Evolutionary conservation across 2,888 invertebrate species (phyloP).

Genomic region (Apodemia duryi): DNA sequence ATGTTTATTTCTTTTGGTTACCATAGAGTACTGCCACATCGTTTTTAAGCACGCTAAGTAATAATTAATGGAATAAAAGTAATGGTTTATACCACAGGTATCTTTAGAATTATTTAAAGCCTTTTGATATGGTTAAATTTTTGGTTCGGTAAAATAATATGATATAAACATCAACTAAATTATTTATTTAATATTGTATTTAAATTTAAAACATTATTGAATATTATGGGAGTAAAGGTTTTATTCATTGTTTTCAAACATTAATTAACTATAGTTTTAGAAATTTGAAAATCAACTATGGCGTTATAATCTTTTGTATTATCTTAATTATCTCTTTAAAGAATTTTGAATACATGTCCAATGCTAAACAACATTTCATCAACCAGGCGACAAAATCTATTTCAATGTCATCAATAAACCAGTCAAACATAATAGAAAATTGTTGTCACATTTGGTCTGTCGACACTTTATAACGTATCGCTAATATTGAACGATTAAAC

Average conservation of each 20-base stretch:
- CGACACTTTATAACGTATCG: conserved; percentile 22
- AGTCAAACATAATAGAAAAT: conserved; percentile 32
- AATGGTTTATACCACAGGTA: no score
- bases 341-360: conserved; percentile 32
- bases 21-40: no score
- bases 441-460: conserved; percentile 40
- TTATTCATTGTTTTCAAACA: conserved; percentile 24
- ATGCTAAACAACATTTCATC: conserved; percentile 28
- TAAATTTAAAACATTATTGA: conserved; percentile 30
- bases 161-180: no score
- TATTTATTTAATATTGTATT: conserved; percentile 22
- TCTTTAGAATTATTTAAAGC: no score
- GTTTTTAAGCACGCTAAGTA: no score
- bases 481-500: conserved; percentile 19
- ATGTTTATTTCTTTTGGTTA: no score
- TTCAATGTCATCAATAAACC: conserved; percentile 50
- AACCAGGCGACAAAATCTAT: conserved; percentile 67
- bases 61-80: no score
- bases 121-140: no score
- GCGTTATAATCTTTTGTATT: conserved; percentile 16
- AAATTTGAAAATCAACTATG: conserved; percentile 28
- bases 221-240: conserved; percentile 31
- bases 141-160: no score
- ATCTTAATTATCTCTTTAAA: conserved; percentile 25
- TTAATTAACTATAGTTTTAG: conserved; percentile 29